These are phyloP conservation scores for Leucopsar rothschildi DNA, from an alignment of 2,113 vertebrate genomes.

Conservation along the genomic window DNA sequence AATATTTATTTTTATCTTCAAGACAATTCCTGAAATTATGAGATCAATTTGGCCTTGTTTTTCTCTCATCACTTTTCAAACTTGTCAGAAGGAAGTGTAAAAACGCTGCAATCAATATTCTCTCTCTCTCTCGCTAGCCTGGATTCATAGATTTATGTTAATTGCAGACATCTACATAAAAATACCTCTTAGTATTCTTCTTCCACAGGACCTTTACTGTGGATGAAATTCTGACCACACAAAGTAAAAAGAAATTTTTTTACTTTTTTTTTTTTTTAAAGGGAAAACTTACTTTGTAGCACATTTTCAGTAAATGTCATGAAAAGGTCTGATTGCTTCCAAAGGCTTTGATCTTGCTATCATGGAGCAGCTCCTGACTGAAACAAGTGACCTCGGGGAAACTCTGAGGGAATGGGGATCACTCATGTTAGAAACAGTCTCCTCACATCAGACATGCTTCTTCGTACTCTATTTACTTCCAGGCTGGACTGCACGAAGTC, in stretches of 20 bases:
- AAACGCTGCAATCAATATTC: neutral
- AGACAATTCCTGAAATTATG: slow-evolving; percentile 5
- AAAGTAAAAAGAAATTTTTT: neutral
- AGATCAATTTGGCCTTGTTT: neutral
- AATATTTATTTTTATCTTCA: slow-evolving; percentile 13
- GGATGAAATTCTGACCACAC: neutral
- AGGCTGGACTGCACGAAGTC: neutral
- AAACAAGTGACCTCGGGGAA: neutral
- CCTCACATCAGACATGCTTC: neutral
- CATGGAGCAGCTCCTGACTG: neutral
- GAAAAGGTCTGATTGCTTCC: neutral
- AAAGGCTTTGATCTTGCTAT: neutral
- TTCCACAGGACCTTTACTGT: neutral
- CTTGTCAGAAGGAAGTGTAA: neutral
- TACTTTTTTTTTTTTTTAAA: neutral
- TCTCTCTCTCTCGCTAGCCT: neutral
- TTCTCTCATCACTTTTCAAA: neutral
- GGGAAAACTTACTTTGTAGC: neutral
- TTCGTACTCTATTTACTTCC: neutral
- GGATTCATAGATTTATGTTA: neutral
- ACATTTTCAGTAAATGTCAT: neutral
- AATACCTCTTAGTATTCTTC: neutral
- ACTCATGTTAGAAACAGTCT: neutral
- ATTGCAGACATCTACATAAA: neutral
- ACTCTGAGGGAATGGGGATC: neutral